phyloP scores from a whole-genome alignment of 2,888 invertebrate genomes.

The Catocala nupta region DNA sequence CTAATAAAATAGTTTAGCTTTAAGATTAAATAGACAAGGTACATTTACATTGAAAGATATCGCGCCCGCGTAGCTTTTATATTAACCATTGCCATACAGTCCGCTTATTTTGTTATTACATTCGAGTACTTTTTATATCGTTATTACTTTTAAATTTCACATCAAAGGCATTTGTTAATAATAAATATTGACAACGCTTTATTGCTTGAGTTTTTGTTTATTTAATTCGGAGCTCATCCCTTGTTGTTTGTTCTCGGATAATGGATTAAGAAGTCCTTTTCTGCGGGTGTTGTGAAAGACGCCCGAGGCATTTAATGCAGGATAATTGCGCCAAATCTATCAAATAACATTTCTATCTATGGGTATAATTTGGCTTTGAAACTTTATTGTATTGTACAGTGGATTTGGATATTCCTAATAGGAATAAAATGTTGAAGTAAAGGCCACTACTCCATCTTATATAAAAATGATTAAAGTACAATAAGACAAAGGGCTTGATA shows the following conservation, averaged over 20 bases:
- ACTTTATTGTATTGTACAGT: too few relatives aligned
- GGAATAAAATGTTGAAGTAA: too few relatives aligned
- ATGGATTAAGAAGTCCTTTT: background rate
- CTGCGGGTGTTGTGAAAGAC: background rate
- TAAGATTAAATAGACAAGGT: too few relatives aligned
- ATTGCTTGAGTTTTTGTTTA: conserved; percentile 4
- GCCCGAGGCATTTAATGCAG: background rate
- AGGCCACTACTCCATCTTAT: too few relatives aligned
- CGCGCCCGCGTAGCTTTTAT: conserved; percentile 2
- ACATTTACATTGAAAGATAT: conserved; percentile 3
- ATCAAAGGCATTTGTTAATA: conserved; percentile 7
- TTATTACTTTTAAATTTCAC: conserved; percentile 6
- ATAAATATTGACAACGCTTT: conserved; percentile 12
- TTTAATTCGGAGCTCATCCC: conserved; percentile 1
- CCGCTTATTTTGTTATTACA: conserved; percentile 11
- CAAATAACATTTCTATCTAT: too few relatives aligned
- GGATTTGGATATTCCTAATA: too few relatives aligned
- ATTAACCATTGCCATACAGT: conserved; percentile 1
- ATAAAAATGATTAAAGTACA: too few relatives aligned
- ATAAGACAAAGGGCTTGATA: too few relatives aligned
- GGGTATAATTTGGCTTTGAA: too few relatives aligned
- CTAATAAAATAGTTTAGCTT: too few relatives aligned
- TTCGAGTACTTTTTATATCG: conserved; percentile 4
- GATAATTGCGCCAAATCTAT: too few relatives aligned
- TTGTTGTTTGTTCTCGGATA: background rate